Conservation (phyloP, 2,888 invertebrate genomes). For the Drosophila mimica region DNA sequence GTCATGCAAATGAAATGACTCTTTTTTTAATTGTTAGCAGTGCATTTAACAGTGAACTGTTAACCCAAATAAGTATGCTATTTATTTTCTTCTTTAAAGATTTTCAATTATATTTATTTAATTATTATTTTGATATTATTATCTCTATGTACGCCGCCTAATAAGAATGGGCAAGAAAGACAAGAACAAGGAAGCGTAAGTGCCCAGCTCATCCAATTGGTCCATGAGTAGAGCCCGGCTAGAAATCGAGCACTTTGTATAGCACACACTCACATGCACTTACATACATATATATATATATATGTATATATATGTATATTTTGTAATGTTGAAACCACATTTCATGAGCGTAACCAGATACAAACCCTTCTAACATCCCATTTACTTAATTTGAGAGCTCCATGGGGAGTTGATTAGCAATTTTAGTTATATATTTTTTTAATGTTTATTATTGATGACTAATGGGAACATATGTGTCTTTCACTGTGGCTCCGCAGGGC, state of each 20-base stretch:
- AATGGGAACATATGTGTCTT: constrained; percentile 12
- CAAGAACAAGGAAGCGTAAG: constrained; percentile 83
- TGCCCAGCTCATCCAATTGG: constrained; percentile 37
- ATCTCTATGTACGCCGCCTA: constrained; percentile 27
- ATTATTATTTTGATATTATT: constrained; percentile 40
- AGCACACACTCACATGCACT: constrained; percentile 10
- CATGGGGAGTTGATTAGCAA: constrained; percentile 72
- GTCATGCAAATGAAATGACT: constrained; percentile 49
- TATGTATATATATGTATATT: constrained; percentile 8
- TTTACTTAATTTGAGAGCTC: constrained; percentile 61
- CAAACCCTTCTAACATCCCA: constrained; percentile 27
- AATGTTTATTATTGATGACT: constrained; percentile 34
- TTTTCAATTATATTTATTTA: constrained; percentile 7
- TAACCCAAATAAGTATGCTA: constrained; percentile 6
- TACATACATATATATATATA: constrained; percentile 3
- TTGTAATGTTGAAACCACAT: constrained; percentile 26
- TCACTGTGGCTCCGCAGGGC: constrained; percentile 71
- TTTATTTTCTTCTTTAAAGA: not conserved
- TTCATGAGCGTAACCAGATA: constrained; percentile 42
- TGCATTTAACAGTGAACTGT: not conserved
- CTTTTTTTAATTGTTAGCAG: not conserved
- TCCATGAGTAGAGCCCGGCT: constrained; percentile 55
- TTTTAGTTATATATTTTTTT: constrained; percentile 1
- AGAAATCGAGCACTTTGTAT: constrained; percentile 59
- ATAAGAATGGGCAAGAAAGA: constrained; percentile 82